Evolutionary conservation across 2,888 invertebrate species (phyloP).

Genomic region (Leptinotarsa rubiginosa): DNA sequence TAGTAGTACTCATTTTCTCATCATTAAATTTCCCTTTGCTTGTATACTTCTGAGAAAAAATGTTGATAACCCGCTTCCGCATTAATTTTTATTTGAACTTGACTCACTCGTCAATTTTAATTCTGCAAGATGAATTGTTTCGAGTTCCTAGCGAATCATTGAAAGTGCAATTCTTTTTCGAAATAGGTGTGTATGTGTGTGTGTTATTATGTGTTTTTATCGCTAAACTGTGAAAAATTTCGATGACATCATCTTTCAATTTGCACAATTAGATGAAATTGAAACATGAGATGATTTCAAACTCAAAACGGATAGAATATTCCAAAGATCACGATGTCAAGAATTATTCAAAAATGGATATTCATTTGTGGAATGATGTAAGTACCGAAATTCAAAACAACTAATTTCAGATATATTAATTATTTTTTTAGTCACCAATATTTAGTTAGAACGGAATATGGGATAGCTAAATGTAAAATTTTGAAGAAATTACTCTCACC

Average conservation of each 20-base stretch:
- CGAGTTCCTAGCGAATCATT: neutral
- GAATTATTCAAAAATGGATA: neutral
- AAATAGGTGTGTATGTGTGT: neutral
- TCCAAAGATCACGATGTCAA: neutral
- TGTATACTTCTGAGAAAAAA: neutral
- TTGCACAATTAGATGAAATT: too few species aligned
- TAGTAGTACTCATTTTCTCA: too few species aligned
- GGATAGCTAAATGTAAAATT: too few species aligned
- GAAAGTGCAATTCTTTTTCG: neutral
- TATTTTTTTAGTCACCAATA: too few species aligned
- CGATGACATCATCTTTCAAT: neutral
- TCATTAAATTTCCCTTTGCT: neutral
- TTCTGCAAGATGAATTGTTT: too few species aligned
- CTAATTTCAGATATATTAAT: too few species aligned
- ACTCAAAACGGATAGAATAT: neutral
- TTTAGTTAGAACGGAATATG: too few species aligned
- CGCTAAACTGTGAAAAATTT: neutral
- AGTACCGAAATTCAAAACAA: neutral
- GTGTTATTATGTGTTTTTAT: too few species aligned
- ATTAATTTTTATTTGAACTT: conserved; percentile 35
- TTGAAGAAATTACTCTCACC: too few species aligned
- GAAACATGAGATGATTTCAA: too few species aligned
- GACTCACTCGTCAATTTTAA: conserved; percentile 20
- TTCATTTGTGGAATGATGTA: conserved; percentile 1
- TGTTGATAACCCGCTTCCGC: conserved; percentile 25